phyloP scores from a whole-genome alignment of 2,113 vertebrate genomes.

The Dasypus novemcinctus region DNA sequence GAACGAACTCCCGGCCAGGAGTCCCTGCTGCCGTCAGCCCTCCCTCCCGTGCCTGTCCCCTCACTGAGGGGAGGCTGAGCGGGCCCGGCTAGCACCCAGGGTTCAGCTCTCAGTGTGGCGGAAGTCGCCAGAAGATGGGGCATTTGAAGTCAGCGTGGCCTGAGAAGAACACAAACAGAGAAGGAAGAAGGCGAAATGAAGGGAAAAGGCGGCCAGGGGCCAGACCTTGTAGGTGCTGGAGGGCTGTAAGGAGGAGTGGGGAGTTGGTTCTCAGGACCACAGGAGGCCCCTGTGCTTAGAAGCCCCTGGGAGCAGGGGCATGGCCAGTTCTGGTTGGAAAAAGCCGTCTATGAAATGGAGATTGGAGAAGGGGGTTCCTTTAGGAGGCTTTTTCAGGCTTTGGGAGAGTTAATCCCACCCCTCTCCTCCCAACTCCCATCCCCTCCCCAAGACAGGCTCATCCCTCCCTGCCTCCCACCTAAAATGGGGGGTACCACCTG shows the following conservation, averaged over 20 bases:
- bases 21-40: not conserved
- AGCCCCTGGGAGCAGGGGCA: not conserved
- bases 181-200: not conserved
- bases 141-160: not conserved
- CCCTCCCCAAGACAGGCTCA: fast-evolving
- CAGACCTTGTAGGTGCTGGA: not conserved
- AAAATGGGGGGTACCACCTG: no score
- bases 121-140: fast-evolving
- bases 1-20: not conserved
- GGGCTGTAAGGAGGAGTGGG: not conserved
- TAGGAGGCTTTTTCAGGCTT: not conserved
- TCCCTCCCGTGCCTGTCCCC: not conserved
- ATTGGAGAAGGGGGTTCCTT: no score
- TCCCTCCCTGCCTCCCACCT: not conserved
- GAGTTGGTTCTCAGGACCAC: not conserved
- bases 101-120: not conserved
- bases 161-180: not conserved
- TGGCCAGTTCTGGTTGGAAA: not conserved
- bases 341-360: not conserved
- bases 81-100: fast-evolving
- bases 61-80: not conserved
- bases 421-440: no score
- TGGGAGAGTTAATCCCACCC: not conserved
- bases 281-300: not conserved
- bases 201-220: no score